Conservation (phyloP, 2,113 vertebrate species). For the Tragelaphus buxtoni region DNA sequence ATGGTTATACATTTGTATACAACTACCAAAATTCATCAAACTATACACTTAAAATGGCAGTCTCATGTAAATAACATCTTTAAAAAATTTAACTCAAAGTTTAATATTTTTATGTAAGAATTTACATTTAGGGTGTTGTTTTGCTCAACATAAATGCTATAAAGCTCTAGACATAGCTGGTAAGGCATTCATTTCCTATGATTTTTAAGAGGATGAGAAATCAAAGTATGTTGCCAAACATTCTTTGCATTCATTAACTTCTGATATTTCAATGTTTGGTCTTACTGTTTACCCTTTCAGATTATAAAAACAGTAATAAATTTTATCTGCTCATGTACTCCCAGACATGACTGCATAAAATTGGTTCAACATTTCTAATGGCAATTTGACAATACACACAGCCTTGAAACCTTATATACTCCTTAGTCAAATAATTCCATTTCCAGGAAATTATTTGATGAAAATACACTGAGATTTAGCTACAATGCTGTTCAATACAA, state of each 20-base stretch:
- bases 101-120: neutral
- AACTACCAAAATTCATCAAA: slow-evolving; percentile 2
- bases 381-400: neutral
- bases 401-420: neutral
- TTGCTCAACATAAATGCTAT: neutral
- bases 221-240: neutral
- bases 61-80: neutral
- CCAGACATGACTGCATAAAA: neutral
- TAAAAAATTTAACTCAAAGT: neutral
- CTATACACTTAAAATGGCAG: neutral
- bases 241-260: neutral
- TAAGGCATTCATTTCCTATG: neutral
- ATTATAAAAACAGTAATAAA: neutral
- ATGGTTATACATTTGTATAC: neutral
- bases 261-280: neutral
- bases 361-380: neutral
- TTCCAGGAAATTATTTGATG: neutral
- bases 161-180: neutral
- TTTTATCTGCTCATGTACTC: neutral
- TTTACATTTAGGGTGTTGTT: neutral
- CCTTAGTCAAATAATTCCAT: neutral
- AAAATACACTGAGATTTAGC: neutral
- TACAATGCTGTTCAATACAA: neutral
- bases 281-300: neutral
- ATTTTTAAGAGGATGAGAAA: slow-evolving; percentile 4